Evolutionary conservation across 2,113 vertebrate species (phyloP).

Genomic region (Crocuta crocuta): DNA sequence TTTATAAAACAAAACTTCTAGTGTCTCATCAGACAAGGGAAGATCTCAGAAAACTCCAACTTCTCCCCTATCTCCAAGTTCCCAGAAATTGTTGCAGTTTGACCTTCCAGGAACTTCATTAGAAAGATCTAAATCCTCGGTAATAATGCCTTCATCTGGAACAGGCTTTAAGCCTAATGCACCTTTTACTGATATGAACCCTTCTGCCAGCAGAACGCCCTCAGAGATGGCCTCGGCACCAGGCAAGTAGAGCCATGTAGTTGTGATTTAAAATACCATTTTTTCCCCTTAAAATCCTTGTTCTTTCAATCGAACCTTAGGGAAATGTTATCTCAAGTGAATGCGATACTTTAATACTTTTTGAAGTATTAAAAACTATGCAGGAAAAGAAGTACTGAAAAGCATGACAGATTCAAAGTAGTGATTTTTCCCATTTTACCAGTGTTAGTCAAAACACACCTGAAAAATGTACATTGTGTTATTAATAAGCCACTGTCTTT

Average conservation of each 20-base stretch:
- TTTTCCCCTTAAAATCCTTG: background rate
- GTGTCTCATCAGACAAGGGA: slow-evolving; percentile 87
- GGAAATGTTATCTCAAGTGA: slow-evolving; percentile 39
- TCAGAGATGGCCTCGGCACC: slow-evolving; percentile 63
- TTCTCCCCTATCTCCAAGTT: slow-evolving; percentile 84
- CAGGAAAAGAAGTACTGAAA: slow-evolving; percentile 45
- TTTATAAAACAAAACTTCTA: slow-evolving; percentile 77
- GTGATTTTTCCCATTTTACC: slow-evolving; percentile 16
- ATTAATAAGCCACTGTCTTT: slow-evolving; percentile 4
- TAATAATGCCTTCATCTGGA: slow-evolving; percentile 69
- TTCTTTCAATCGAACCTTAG: background rate
- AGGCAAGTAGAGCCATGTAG: slow-evolving; percentile 74
- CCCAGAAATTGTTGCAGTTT: slow-evolving; percentile 84
- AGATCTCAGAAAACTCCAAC: slow-evolving; percentile 84
- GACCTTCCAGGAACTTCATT: slow-evolving; percentile 76
- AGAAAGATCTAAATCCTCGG: slow-evolving; percentile 83
- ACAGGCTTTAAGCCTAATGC: slow-evolving; percentile 64
- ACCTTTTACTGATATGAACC: slow-evolving; percentile 72
- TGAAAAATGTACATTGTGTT: background rate
- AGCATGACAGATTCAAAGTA: background rate
- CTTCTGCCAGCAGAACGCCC: slow-evolving; percentile 61
- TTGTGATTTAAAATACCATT: background rate
- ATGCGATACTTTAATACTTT: slow-evolving; percentile 26
- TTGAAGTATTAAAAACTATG: slow-evolving; percentile 36
- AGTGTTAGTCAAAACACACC: background rate